Conservation (phyloP, 2,888 invertebrate species). For the Athripsodes cinereus region DNA sequence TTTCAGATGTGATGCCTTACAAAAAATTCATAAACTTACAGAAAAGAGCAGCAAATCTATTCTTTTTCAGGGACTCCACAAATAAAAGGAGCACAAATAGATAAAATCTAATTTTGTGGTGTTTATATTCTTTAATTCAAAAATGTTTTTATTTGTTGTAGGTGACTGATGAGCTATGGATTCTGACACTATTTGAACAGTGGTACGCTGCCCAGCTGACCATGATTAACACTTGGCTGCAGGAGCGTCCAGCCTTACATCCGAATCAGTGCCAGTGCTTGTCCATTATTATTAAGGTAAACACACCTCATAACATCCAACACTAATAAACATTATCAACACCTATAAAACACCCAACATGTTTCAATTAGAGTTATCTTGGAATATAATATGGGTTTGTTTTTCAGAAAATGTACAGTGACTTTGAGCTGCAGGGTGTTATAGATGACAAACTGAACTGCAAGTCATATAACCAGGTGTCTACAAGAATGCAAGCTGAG, state of each 20-base stretch:
- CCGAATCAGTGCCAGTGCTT: slow-evolving; percentile 97
- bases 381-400: slow-evolving; percentile 6
- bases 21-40: too few species aligned
- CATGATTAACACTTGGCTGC: slow-evolving; percentile 90
- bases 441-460: slow-evolving; percentile 96
- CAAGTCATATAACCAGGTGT: slow-evolving; percentile 89
- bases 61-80: too few species aligned
- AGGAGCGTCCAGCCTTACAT: slow-evolving; percentile 89
- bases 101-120: too few species aligned
- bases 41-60: too few species aligned
- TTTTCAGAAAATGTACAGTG: slow-evolving; percentile 93
- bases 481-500: slow-evolving; percentile 92
- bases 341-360: too few species aligned
- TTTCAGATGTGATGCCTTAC: too few species aligned
- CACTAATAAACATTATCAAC: too few species aligned
- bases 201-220: slow-evolving; percentile 96
- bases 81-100: too few species aligned
- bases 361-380: not conserved
- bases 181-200: slow-evolving; percentile 64
- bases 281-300: slow-evolving; percentile 89
- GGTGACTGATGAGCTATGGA: slow-evolving; percentile 60
- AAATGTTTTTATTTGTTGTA: slow-evolving; percentile 39
- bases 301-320: too few species aligned
- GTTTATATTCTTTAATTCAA: too few species aligned
- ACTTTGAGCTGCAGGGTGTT: slow-evolving; percentile 98